Conservation (phyloP, 2,888 invertebrate species). For the Bruchidius siliquastri region DNA sequence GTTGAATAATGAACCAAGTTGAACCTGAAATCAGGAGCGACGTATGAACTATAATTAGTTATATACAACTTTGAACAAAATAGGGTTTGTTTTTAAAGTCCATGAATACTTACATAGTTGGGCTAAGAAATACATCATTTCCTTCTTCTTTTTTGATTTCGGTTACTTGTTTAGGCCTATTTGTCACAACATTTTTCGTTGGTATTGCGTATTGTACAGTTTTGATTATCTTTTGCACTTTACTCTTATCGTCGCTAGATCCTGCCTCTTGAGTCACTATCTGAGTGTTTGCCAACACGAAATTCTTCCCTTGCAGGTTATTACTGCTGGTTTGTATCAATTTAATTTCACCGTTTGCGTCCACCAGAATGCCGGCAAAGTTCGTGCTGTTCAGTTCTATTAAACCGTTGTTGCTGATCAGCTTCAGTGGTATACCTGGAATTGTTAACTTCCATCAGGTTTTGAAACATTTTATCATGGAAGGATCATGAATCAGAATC, state of each 20-base stretch:
- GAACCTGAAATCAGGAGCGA: too few species aligned
- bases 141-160: slow-evolving; percentile 60
- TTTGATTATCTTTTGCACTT: slow-evolving; percentile 37
- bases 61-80: too few species aligned
- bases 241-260: slow-evolving; percentile 32
- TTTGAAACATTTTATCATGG: too few species aligned
- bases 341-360: slow-evolving; percentile 59
- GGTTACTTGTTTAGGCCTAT: slow-evolving; percentile 40
- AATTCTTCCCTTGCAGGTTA: slow-evolving; percentile 45
- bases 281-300: slow-evolving; percentile 40
- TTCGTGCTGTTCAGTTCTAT: slow-evolving; percentile 54
- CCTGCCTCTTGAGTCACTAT: slow-evolving; percentile 26
- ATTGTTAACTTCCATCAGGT: too few species aligned
- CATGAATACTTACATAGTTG: slow-evolving; percentile 49
- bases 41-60: too few species aligned
- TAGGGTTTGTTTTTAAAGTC: too few species aligned
- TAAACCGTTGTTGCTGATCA: slow-evolving; percentile 52
- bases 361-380: slow-evolving; percentile 56
- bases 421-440: slow-evolving; percentile 48
- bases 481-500: too few species aligned
- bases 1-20: too few species aligned
- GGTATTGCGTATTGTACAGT: slow-evolving; percentile 36
- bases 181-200: slow-evolving; percentile 31
- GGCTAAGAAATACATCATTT: slow-evolving; percentile 75
- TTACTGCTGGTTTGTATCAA: slow-evolving; percentile 53